Evolutionary conservation across 2,888 invertebrate species (phyloP).

Genomic region (Agrotis puta): DNA sequence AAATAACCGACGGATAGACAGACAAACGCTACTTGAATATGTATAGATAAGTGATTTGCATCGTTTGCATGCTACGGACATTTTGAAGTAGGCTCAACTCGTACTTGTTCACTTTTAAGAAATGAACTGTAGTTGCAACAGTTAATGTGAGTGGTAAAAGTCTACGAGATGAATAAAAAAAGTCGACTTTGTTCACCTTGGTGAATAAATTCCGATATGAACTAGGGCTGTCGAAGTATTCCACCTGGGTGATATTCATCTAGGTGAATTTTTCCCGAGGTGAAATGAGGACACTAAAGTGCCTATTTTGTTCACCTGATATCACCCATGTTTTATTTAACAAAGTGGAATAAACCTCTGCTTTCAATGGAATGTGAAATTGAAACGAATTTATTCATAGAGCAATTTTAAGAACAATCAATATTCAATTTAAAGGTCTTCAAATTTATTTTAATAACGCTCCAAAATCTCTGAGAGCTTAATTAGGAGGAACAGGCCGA

Average conservation of each 20-base stretch:
- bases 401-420: background rate
- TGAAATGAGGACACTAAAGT: no score
- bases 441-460: conserved; percentile 18
- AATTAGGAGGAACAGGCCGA: conserved; percentile 39
- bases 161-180: no score
- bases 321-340: no score
- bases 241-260: no score
- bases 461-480: conserved; percentile 32
- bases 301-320: no score
- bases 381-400: background rate
- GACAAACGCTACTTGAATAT: conserved; percentile 60
- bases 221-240: no score
- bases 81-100: conserved; percentile 27
- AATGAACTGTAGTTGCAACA: conserved; percentile 14
- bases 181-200: no score
- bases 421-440: conserved; percentile 2
- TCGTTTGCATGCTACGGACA: conserved; percentile 47
- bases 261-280: no score
- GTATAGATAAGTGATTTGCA: conserved; percentile 60
- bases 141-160: background rate
- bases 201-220: no score
- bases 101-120: conserved; percentile 29
- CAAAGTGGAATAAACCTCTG: background rate
- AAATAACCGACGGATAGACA: conserved; percentile 72
- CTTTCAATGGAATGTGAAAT: conserved; percentile 20